Evolutionary conservation across 2,113 vertebrate genomes (phyloP).

Genomic region (Tichodroma muraria): DNA sequence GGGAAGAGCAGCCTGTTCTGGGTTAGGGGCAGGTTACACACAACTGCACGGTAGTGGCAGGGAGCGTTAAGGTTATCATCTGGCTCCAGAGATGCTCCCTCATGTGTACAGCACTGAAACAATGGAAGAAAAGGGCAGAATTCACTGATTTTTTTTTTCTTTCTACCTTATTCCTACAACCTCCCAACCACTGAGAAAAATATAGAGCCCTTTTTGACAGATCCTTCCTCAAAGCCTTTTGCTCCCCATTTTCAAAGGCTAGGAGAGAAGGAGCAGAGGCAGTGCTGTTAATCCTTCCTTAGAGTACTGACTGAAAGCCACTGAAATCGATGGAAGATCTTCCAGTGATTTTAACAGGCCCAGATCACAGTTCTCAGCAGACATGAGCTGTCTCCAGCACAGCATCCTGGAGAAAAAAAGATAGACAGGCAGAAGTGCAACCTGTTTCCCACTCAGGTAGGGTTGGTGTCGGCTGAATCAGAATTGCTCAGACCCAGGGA

Average conservation of each 20-base stretch:
- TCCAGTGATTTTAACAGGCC: not conserved
- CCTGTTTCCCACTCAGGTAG: not conserved
- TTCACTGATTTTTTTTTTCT: too few relatives aligned
- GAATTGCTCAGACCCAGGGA: not conserved
- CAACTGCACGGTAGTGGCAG: accelerated
- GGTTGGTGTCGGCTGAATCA: not conserved
- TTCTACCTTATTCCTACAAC: not conserved
- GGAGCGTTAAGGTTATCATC: not conserved
- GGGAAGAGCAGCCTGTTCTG: not conserved
- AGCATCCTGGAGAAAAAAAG: not conserved
- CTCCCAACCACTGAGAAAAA: not conserved
- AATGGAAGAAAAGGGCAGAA: not conserved
- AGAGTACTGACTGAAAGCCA: not conserved
- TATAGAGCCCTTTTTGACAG: not conserved
- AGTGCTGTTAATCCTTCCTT: not conserved
- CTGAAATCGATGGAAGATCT: not conserved
- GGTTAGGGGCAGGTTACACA: not conserved
- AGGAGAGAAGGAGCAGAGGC: not conserved
- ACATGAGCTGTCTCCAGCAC: not conserved
- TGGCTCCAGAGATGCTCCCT: not conserved
- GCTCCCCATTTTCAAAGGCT: not conserved
- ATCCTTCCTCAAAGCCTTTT: not conserved
- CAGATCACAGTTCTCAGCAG: not conserved
- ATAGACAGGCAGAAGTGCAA: not conserved
- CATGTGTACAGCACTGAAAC: not conserved